A percentile compares a stretch with the other conserved stretches of the same genome.
Evolutionary conservation across 2,888 invertebrate genomes (phyloP).

Genomic region (Augochlorella aurata): DNA sequence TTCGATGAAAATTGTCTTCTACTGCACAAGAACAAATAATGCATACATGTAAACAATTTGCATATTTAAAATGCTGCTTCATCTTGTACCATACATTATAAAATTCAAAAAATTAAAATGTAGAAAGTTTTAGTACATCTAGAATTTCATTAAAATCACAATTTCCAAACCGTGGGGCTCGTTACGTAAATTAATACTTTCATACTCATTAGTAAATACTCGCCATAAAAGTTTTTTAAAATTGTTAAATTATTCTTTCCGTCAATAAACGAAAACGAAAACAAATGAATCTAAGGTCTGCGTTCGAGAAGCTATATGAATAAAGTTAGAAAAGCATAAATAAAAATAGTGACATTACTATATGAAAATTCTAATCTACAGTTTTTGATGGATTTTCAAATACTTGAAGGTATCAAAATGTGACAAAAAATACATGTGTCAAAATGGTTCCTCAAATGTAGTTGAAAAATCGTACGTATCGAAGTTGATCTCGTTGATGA

Average conservation of each 20-base stretch:
- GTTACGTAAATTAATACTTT: not conserved
- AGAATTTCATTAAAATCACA: constrained; percentile 1
- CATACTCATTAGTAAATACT: not conserved
- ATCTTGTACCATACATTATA: not conserved
- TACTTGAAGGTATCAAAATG: constrained; percentile 43
- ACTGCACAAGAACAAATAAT: not conserved
- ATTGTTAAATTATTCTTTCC: not conserved
- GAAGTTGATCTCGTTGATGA: constrained; percentile 46
- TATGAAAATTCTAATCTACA: not conserved
- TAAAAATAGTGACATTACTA: not conserved
- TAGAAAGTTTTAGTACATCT: not conserved
- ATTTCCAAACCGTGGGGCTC: not conserved
- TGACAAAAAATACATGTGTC: constrained; percentile 37
- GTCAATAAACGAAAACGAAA: not conserved
- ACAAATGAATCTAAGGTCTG: constrained; percentile 1
- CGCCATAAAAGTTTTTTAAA: not conserved
- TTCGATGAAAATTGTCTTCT: not conserved
- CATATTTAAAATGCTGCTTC: not conserved
- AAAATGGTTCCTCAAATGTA: constrained; percentile 57
- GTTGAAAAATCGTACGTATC: constrained; percentile 53
- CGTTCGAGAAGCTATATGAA: not conserved
- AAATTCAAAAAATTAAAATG: not conserved
- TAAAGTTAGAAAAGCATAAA: not conserved
- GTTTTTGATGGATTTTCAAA: constrained; percentile 12
- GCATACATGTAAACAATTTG: not conserved